Percentiles rank a stretch among this genome's conserved stretches.
Evolutionary conservation across 2,113 vertebrate species (phyloP).

Genomic region (Synchiropus splendidus): DNA sequence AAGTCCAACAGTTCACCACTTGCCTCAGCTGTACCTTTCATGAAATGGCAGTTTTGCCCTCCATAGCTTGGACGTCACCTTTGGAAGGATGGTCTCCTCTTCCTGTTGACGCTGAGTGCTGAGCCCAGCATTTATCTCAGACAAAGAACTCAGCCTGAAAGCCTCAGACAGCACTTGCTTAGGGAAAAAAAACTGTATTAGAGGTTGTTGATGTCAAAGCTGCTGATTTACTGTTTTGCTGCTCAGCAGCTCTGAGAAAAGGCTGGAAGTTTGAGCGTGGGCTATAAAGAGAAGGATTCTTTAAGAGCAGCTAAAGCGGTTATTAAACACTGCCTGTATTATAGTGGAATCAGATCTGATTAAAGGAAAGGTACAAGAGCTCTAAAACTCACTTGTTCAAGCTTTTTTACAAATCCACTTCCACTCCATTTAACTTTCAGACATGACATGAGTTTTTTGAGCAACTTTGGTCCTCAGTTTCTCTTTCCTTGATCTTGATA

Average conservation of each 20-base stretch:
- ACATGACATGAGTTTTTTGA: constrained; percentile 15
- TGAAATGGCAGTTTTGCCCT: too few species aligned
- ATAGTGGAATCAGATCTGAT: constrained; percentile 62
- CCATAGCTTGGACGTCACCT: constrained; percentile 27
- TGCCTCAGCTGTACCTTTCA: too few species aligned
- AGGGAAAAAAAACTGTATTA: constrained; percentile 35
- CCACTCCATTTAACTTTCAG: constrained; percentile 8
- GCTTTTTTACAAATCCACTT: too few species aligned
- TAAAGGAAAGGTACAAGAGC: constrained; percentile 38
- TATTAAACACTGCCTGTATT: constrained; percentile 60
- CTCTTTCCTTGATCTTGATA: constrained; percentile 33
- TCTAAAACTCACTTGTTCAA: neutral
- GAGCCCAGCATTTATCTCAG: constrained; percentile 21
- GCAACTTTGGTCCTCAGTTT: constrained; percentile 11
- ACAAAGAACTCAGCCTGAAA: constrained; percentile 28
- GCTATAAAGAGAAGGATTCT: constrained; percentile 63
- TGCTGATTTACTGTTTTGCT: constrained; percentile 46
- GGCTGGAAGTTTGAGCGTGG: constrained; percentile 9
- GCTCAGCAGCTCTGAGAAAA: too few species aligned
- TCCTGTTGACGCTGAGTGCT: constrained; percentile 18
- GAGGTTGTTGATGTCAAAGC: constrained; percentile 42
- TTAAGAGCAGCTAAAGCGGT: constrained; percentile 61
- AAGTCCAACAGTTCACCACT: too few species aligned
- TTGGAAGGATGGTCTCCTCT: constrained; percentile 4
- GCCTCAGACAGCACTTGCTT: constrained; percentile 19